Base-by-base conservation (phyloP, 1,140 invertebrate genomes). In the Agraylea sexmaculata region DNA sequence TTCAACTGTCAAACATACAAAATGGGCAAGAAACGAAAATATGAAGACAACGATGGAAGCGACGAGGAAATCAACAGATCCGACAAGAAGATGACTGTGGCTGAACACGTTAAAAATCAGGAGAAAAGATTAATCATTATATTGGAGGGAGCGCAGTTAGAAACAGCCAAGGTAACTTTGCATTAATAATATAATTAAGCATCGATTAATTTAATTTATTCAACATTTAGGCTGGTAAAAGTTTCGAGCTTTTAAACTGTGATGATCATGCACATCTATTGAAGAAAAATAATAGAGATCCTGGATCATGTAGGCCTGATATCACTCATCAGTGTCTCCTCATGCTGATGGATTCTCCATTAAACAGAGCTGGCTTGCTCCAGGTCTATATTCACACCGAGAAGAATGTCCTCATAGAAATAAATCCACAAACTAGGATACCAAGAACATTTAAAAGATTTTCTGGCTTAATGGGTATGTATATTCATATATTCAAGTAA, bases 381-480 rank as follows among this genome's bases (percentile, higher is more conserved):
- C 84, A 88, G 71, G 89, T 99, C 1, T 99, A 94, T 57, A 75
- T 99, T 44, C 87, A 90, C 49, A 99, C 95, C 25, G 86, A 83
- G 52, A 87, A 89, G 57, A 98, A 98, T 78, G 91, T 97, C 29
- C 66, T 99, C 0, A 98, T 99, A 54, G 92, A 99, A 80, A 80
- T 99, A 16, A 93, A 95, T 69, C 94, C 96, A 30, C 93, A 97
- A 64, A 99, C 93, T 6, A 78, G 95, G 56, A 95, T 99, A 58
- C 96, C 96, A 1, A 75, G 95, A 53, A 99, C 95, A 10, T 99
- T 94, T 57, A 95, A 97, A 58, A 73, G 95, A 57, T 99, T 99
- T 75, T 90, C 92, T 56, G 94, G 93, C 28, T 65, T 99, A 12
- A 98, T 99, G 81, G 90, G 90, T 93, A 74, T 64, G 63, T 54